Percentiles rank a stretch among this genome's conserved stretches.
These are phyloP conservation scores for Agrotis ipsilon DNA, from an alignment of 2,888 invertebrate genomes.

Conservation along the genomic window DNA sequence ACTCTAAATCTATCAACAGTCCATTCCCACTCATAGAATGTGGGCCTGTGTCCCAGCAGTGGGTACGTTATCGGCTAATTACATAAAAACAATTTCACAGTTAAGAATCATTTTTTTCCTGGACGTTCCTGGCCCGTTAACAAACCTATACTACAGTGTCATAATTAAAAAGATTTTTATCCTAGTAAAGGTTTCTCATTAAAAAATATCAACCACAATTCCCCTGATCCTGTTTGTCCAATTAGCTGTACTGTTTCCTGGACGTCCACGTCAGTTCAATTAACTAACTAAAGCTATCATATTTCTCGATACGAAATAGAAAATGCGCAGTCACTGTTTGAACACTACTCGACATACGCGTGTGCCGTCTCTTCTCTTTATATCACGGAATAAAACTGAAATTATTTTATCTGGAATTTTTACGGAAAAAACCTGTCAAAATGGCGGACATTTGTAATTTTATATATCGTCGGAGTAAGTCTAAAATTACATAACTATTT, in stretches of 20 bases:
- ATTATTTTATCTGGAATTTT: neutral
- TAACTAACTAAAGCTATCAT: slow-evolving; percentile 45
- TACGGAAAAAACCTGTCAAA: neutral
- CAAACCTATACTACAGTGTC: too few relatives aligned
- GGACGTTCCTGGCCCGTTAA: too few relatives aligned
- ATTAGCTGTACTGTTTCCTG: slow-evolving; percentile 43
- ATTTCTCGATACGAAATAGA: slow-evolving; percentile 43
- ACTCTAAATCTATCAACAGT: too few relatives aligned
- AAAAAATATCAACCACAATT: slow-evolving; percentile 12
- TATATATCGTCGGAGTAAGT: too few relatives aligned
- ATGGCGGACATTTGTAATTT: too few relatives aligned
- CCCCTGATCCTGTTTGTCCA: slow-evolving; percentile 46
- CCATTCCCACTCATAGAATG: too few relatives aligned
- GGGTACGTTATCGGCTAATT: too few relatives aligned
- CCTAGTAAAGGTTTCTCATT: neutral
- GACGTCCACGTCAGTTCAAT: slow-evolving; percentile 35
- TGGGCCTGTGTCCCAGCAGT: too few relatives aligned
- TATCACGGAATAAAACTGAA: neutral
- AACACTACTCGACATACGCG: slow-evolving; percentile 22
- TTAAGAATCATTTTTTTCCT: too few relatives aligned
- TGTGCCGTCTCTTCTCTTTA: neutral
- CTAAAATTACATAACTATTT: too few relatives aligned
- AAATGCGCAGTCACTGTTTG: slow-evolving; percentile 48
- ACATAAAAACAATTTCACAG: too few relatives aligned
- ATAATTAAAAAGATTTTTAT: neutral